Evolutionary conservation across 2,797 vertebrate species (phyloP), one percentile per base, ranked within the genome.

Genomic region (Phrynocephalus guinanensis): DNA sequence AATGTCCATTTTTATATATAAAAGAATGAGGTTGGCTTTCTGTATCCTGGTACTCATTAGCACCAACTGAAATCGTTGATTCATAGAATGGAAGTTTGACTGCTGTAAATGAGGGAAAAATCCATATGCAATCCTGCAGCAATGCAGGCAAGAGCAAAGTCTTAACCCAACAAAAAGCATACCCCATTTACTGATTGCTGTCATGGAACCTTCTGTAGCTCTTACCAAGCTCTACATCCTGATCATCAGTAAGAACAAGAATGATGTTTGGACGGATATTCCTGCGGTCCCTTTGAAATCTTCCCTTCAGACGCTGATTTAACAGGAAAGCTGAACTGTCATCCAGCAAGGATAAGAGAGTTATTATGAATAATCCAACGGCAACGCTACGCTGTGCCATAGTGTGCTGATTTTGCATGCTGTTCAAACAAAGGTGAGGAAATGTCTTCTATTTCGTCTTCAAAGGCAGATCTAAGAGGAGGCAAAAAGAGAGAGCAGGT

Each of bases 261-360:
- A 99, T 98, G 96, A 99, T 98, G 96, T 99, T 99, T n/a, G 99
- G 98, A 8, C 98, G 97, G 95, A 99, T 99, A 95, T 99, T 99
- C 86, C 98, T 97, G 26, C 98, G 97, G 94, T 99, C 99, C 87
- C 98, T 97, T 95, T 99, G 98, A 92, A 98, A 98, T 92, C 98
- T 97, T 93, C 98, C 97, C 92, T 98, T 99, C 93, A 98, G 96
- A 82, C 97, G 98, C 87, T 98, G 98, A 87, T 96, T 97, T 18
- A 98, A 96, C 90, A 96, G 96, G 94, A 98, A 97, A 83, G 97
- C 91, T 44, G 97, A 96, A 81, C 97, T 92, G 38, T 95, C 96
- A 4, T 97, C 96, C 90, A 97, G 91, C 30, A 98, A 94, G 3
- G 94, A 95, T 90, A 97, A 91, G 1, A 96, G 86, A 72, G 92